phyloP scores from a whole-genome alignment of 2,113 vertebrate species.

The Astatoreochromis straeleni region DNA sequence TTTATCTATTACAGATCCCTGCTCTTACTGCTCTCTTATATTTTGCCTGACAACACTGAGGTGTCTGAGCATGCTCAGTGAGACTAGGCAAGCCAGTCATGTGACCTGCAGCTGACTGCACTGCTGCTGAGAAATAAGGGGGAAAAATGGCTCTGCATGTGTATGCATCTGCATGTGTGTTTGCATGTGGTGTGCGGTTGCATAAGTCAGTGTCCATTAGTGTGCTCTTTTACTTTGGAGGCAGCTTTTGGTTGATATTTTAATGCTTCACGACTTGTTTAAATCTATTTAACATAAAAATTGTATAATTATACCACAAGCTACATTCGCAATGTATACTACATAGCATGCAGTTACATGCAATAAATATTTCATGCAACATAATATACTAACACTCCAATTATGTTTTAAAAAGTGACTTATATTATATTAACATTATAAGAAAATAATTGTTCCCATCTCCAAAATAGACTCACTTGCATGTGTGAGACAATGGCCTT shows the following conservation, averaged over 20 bases:
- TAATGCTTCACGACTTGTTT: not conserved
- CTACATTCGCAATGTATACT: not conserved
- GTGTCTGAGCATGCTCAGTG: constrained; percentile 76
- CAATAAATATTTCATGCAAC: not conserved
- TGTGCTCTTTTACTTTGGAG: not conserved
- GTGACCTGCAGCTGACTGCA: constrained; percentile 77
- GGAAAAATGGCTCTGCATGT: constrained; percentile 15
- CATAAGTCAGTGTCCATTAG: not conserved
- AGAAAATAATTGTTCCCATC: not conserved
- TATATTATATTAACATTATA: not conserved
- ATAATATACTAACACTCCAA: not conserved
- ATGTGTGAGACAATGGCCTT: not conserved
- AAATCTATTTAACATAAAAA: not conserved
- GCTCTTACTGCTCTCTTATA: constrained; percentile 65
- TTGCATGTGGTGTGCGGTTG: not conserved
- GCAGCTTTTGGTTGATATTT: not conserved
- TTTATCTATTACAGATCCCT: constrained; percentile 77
- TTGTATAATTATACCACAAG: not conserved
- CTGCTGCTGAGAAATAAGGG: constrained; percentile 49
- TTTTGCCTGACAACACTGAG: constrained; percentile 80
- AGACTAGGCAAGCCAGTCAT: constrained; percentile 51
- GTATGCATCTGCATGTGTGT: not conserved
- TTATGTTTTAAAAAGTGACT: not conserved
- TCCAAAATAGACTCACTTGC: not conserved
- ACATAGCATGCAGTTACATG: not conserved